phyloP scores from a whole-genome alignment of 1,140 invertebrate genomes.

The Paraescarpia echinospica region DNA sequence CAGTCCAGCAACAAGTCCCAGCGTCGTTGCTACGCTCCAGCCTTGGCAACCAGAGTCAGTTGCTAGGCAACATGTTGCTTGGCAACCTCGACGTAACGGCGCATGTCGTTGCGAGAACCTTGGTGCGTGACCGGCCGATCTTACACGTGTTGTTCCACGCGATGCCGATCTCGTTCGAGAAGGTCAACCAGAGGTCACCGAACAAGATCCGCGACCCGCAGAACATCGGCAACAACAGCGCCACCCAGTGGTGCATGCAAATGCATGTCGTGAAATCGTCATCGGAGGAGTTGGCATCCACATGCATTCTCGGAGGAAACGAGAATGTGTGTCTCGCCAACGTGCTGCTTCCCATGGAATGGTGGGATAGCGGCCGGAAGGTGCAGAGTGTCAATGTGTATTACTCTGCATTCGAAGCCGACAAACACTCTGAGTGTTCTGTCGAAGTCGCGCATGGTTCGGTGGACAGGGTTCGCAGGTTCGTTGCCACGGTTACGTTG shows the following conservation, averaged over 20 bases:
- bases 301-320: conserved; percentile 20
- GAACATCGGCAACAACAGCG: not conserved
- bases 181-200: not conserved
- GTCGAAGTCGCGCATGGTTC: conserved; percentile 65
- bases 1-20: conserved; percentile 87
- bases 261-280: conserved; percentile 68
- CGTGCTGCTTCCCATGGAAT: conserved; percentile 13
- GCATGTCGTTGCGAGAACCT: conserved; percentile 80
- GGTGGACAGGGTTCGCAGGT: conserved; percentile 32
- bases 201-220: conserved; percentile 45
- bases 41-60: conserved; percentile 12
- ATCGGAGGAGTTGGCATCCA: conserved; percentile 16
- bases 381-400: conserved; percentile 30
- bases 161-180: conserved; percentile 57
- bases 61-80: conserved; percentile 19
- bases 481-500: conserved; percentile 64
- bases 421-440: conserved; percentile 29
- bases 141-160: conserved; percentile 86
- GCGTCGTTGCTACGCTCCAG: conserved; percentile 65
- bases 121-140: conserved; percentile 82
- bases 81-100: conserved; percentile 84
- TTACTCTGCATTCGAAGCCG: conserved; percentile 21
- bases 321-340: conserved; percentile 26
- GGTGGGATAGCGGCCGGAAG: conserved; percentile 71
- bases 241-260: conserved; percentile 23